Evolutionary conservation across 2,113 vertebrate genomes (phyloP).

Genomic region (Hydropotes inermis): DNA sequence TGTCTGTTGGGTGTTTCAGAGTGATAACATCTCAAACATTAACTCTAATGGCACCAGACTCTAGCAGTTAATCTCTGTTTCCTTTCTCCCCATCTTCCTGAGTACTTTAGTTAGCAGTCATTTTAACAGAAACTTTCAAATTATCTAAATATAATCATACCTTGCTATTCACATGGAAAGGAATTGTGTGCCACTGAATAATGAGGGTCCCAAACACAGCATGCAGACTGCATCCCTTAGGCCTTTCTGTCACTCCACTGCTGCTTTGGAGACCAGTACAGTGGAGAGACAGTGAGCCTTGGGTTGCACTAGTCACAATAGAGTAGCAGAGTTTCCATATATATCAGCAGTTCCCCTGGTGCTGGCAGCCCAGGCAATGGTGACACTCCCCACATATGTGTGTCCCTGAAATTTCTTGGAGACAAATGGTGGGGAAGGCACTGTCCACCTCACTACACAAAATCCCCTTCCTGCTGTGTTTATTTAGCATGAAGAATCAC

Average conservation of each 20-base stretch:
- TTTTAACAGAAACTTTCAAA: neutral
- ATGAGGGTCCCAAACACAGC: neutral
- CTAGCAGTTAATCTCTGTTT: neutral
- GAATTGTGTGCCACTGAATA: neutral
- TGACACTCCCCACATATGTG: neutral
- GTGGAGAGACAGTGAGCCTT: neutral
- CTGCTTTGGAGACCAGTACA: neutral
- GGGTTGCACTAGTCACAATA: neutral
- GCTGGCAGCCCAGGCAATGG: no score
- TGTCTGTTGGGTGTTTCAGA: fast-evolving
- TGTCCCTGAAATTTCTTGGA: neutral
- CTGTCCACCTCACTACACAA: neutral
- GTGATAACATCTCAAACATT: neutral
- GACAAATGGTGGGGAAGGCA: neutral
- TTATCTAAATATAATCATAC: neutral
- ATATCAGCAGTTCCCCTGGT: neutral
- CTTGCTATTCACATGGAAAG: neutral
- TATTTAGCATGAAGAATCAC: neutral
- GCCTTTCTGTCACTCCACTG: neutral
- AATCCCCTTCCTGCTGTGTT: neutral
- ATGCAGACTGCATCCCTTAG: fast-evolving
- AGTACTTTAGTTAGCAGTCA: neutral
- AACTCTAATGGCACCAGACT: neutral
- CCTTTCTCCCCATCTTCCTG: neutral
- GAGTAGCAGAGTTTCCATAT: no score